Percentiles rank a stretch among this genome's conserved stretches.
Evolutionary conservation across 2,888 invertebrate genomes (phyloP).

Genomic region (Sminthurinus aureus): DNA sequence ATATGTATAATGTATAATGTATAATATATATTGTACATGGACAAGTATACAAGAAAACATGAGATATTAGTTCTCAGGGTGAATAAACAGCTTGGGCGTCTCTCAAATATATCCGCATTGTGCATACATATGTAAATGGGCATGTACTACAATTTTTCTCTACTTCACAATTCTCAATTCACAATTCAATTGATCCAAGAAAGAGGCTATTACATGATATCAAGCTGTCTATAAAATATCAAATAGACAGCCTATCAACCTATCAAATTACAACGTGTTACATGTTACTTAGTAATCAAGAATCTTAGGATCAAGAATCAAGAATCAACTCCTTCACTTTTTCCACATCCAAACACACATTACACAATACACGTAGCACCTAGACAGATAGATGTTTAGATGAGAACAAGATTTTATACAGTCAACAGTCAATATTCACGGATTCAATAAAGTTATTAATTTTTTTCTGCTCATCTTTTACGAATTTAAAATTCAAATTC

Average conservation of each 20-base stretch:
- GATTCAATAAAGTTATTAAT: slow-evolving; percentile 13
- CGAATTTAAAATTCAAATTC: neutral
- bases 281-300: neutral
- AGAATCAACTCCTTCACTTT: slow-evolving; percentile 10
- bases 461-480: neutral
- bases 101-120: neutral
- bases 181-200: neutral
- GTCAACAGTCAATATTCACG: no score
- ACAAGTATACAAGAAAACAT: neutral
- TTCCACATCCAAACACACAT: no score
- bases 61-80: neutral
- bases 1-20: no score
- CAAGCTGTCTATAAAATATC: slow-evolving; percentile 9
- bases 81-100: neutral
- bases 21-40: no score
- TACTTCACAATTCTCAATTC: neutral
- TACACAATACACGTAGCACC: no score
- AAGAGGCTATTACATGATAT: slow-evolving; percentile 1
- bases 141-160: neutral
- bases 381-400: no score
- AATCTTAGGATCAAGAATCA: neutral
- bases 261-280: slow-evolving; percentile 17
- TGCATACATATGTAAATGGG: no score
- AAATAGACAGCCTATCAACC: slow-evolving; percentile 2
- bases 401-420: no score